Evolutionary conservation across 2,888 invertebrate species (phyloP), one percentile per base, ranked within the genome.

Genomic region (Campoletis raptor): DNA sequence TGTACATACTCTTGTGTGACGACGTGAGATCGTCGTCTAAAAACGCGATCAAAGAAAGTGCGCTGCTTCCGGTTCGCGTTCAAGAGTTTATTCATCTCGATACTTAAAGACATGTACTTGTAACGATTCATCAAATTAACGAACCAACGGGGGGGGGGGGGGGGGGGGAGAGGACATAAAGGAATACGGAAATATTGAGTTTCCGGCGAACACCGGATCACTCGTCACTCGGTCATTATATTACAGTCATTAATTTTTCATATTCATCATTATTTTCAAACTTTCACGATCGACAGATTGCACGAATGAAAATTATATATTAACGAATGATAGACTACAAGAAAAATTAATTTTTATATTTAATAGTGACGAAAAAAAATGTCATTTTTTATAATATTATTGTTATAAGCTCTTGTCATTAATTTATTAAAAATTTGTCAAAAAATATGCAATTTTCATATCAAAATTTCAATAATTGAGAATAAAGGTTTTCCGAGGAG

Each of bases 1-100:
- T 61, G 30, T 24, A 15, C 61, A 6, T 7, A 30, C 61, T 30
- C 61, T 30, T 6, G 61, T 61, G 30, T 61, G 61, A 69, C 36
- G 57, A 72, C 48, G 83, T 70, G 83, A 77, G 77, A 83, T 57
- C 57, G 37, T 40, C 83, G 72, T 54, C 73, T 61, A 5, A 72
- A 37, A 57, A 21, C 24, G 52, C 74, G 54, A 84, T 79, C 74
- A 52, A 84, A 81, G 81, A 84, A 84, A 84, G 84, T 81, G 48
- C 80, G 30, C 48, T 30, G 83, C 36, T 84, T 84, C 69, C 84
- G 57, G 80, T 57, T 73, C 45, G 52, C 15, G 36, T 37, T 64
- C 15, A 66, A 9, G 30, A 64, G 36, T 42, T 48, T n/a, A 64
- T 74, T 21, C n/a, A 30, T 30, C 61, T 30, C 30, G 61, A 61